Percentiles rank a stretch among this genome's conserved stretches.
These are phyloP conservation scores for Volucella inanis DNA, from an alignment of 2,888 invertebrate genomes.

Conservation along the genomic window DNA sequence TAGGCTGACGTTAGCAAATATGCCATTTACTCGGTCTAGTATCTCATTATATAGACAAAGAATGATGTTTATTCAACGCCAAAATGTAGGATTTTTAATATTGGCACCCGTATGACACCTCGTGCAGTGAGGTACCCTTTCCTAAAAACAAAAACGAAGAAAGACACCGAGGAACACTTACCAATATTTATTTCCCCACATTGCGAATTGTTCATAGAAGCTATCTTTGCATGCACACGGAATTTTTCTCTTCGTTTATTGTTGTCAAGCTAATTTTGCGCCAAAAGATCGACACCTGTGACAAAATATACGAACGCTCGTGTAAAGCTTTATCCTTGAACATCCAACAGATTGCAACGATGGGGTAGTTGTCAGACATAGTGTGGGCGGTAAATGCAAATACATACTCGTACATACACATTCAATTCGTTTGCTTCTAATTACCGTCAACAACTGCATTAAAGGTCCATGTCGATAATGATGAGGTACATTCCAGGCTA, in stretches of 20 bases:
- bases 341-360: constrained; percentile 11
- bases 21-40: too few relatives aligned
- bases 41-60: too few relatives aligned
- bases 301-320: not conserved
- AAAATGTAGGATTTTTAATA: too few relatives aligned
- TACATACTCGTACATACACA: not conserved
- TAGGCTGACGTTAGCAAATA: too few relatives aligned
- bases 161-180: too few relatives aligned
- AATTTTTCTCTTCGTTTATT: not conserved
- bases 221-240: not conserved
- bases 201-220: not conserved
- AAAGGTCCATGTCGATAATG: not conserved
- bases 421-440: not conserved
- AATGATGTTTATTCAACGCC: too few relatives aligned
- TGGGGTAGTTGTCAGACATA: not conserved
- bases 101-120: too few relatives aligned
- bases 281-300: not conserved
- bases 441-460: constrained; percentile 10
- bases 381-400: not conserved
- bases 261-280: not conserved
- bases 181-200: not conserved
- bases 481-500: not conserved
- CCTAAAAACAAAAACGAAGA: too few relatives aligned
- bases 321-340: constrained; percentile 35
- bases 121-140: too few relatives aligned